Percentiles rank a stretch among this genome's conserved stretches.
Evolutionary conservation across 2,113 vertebrate species (phyloP).

Genomic region (Acanthisitta chloris): DNA sequence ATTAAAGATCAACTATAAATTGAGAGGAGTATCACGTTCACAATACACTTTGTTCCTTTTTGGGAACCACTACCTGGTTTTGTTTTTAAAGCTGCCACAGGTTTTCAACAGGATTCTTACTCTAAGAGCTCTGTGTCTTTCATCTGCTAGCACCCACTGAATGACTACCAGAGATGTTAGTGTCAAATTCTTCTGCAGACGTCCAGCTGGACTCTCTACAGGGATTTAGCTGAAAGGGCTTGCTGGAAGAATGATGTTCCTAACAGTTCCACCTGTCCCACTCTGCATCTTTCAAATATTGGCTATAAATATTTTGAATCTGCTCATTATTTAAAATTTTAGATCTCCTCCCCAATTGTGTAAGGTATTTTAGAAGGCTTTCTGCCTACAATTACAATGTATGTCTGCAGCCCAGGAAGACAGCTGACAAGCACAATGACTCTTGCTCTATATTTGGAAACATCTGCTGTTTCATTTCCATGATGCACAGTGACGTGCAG

Average conservation of each 20-base stretch:
- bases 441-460: slow-evolving; percentile 49
- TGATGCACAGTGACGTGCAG: neutral
- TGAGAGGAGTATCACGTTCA: slow-evolving; percentile 7
- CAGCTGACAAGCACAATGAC: slow-evolving; percentile 19
- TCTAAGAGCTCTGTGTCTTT: neutral
- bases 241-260: neutral
- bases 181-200: slow-evolving; percentile 23
- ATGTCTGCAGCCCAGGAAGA: neutral
- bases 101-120: slow-evolving; percentile 45
- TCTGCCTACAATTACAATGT: neutral
- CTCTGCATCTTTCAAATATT: neutral
- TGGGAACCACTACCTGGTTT: slow-evolving; percentile 24
- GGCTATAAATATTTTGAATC: neutral
- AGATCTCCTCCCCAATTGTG: neutral
- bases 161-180: neutral
- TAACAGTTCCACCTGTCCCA: neutral
- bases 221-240: neutral
- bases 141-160: slow-evolving; percentile 25
- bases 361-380: neutral
- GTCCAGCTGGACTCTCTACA: neutral
- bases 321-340: neutral
- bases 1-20: slow-evolving; percentile 10
- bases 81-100: slow-evolving; percentile 45
- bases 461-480: slow-evolving; percentile 38
- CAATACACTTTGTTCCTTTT: neutral